A percentile compares a stretch with the other conserved stretches of the same genome.
Evolutionary conservation across 2,113 vertebrate genomes (phyloP).

Genomic region (Haliaeetus leucogaster): DNA sequence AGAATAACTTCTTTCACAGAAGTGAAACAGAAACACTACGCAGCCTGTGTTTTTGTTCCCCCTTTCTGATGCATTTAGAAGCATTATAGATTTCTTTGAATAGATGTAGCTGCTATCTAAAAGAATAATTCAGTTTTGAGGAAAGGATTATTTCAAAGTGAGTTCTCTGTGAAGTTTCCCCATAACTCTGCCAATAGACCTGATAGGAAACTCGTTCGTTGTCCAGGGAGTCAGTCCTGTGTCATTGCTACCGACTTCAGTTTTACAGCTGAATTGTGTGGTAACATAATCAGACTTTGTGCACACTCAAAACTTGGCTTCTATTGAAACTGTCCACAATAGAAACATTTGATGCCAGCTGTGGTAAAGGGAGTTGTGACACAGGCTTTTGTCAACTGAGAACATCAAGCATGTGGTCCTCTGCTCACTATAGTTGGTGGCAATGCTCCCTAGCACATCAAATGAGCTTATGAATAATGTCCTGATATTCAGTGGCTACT

Average conservation of each 20-base stretch:
- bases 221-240: neutral
- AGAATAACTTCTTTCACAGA: neutral
- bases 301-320: neutral
- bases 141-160: neutral
- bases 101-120: neutral
- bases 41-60: neutral
- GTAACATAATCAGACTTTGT: neutral
- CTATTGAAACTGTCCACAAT: neutral
- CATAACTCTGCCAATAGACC: neutral
- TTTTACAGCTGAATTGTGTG: neutral
- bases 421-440: neutral
- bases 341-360: neutral
- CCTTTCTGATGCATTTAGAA: neutral
- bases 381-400: neutral
- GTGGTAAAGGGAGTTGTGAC: neutral
- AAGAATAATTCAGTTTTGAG: neutral
- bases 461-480: neutral
- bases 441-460: neutral
- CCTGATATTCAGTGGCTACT: neutral
- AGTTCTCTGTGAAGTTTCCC: neutral
- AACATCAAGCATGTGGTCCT: neutral
- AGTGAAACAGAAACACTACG: neutral
- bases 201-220: rapidly evolving
- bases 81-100: neutral
- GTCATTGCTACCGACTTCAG: neutral